These are phyloP conservation scores for Stichopus horrens DNA, from an alignment of 53 echinoderm and acorn worm genomes.

Conservation along the genomic window DNA sequence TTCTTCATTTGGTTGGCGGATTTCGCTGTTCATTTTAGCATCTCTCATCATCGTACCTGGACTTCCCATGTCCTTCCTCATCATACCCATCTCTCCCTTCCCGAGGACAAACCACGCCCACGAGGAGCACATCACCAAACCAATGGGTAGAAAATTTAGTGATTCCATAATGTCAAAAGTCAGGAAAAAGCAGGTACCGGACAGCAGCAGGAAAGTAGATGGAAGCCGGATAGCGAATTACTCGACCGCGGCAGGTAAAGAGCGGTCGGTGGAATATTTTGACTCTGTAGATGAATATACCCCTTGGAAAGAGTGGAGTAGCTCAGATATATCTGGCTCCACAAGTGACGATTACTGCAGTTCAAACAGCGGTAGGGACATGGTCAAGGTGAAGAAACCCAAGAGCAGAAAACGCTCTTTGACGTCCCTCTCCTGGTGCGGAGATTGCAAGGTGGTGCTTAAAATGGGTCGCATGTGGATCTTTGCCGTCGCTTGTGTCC, in stretches of 20 bases:
- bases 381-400: background rate
- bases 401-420: slow-evolving; percentile 3
- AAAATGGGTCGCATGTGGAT: slow-evolving; percentile 37
- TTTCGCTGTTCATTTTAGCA: slow-evolving; percentile 2
- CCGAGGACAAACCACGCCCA: background rate
- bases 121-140: slow-evolving; percentile 32
- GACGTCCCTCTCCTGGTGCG: slow-evolving; percentile 18
- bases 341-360: background rate
- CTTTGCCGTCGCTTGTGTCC: slow-evolving; percentile 20
- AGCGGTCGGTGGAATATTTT: background rate
- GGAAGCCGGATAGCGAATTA: slow-evolving; percentile 22
- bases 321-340: background rate
- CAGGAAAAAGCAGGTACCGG: background rate
- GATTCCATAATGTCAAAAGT: background rate
- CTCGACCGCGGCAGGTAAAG: background rate
- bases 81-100: slow-evolving; percentile 9
- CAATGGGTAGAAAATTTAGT: background rate
- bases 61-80: slow-evolving; percentile 12
- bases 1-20: slow-evolving; percentile 17
- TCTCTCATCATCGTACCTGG: slow-evolving; percentile 13
- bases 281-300: background rate
- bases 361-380: background rate
- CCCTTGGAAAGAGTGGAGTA: slow-evolving; percentile 27
- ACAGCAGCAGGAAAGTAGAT: slow-evolving; percentile 23
- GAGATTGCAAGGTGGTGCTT: slow-evolving; percentile 19